A percentile compares a stretch with the other conserved stretches of the same genome.
These are phyloP conservation scores for Cotesia vestalis DNA, from an alignment of 1,140 invertebrate species.

Conservation along the genomic window DNA sequence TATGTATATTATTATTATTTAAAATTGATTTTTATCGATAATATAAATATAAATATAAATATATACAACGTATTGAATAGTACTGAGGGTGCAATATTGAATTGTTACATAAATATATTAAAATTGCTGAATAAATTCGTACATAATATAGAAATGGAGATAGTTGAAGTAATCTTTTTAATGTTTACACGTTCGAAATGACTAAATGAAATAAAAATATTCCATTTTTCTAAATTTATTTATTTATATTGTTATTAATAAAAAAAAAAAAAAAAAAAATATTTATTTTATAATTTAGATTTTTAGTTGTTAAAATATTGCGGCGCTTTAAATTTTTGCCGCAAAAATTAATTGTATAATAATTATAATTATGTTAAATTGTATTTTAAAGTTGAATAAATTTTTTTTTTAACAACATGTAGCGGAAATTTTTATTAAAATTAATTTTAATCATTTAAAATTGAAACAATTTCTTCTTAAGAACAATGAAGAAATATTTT, in stretches of 20 bases:
- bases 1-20: constrained; percentile 30
- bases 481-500: too few species aligned
- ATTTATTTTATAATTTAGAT: too few species aligned
- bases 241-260: background rate
- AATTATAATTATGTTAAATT: background rate
- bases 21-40: constrained; percentile 24
- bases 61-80: background rate
- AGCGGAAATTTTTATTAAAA: too few species aligned
- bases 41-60: background rate
- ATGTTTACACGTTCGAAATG: constrained; percentile 10
- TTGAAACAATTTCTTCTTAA: too few species aligned
- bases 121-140: constrained; percentile 7
- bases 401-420: too few species aligned
- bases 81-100: background rate
- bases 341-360: background rate
- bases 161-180: constrained; percentile 13
- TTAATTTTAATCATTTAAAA: too few species aligned
- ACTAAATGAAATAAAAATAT: constrained; percentile 8
- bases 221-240: background rate
- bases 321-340: background rate
- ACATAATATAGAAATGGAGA: constrained; percentile 1
- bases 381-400: too few species aligned
- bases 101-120: background rate
- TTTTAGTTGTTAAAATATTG: too few species aligned
- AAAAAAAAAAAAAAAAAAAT: background rate